A percentile compares a stretch with the other conserved stretches of the same genome.
phyloP scores from a whole-genome alignment of 2,888 invertebrate species.

The Cacoxenus indagator region DNA sequence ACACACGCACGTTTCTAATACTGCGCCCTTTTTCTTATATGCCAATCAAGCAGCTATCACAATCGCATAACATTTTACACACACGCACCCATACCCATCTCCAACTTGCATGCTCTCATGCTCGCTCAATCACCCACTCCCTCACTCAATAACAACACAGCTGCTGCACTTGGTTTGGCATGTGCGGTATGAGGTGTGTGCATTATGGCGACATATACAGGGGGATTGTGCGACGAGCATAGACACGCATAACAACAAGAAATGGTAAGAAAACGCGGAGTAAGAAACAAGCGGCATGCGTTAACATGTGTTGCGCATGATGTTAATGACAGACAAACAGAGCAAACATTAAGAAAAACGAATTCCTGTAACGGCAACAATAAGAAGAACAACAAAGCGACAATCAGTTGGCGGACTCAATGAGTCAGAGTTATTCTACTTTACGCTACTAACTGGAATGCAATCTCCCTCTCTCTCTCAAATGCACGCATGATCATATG shows the following conservation, averaged over 20 bases:
- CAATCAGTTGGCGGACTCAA: not conserved
- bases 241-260: not conserved
- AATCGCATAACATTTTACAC: not conserved
- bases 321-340: not conserved
- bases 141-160: not conserved
- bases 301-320: not conserved
- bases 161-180: conserved; percentile 26
- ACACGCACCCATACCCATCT: not conserved
- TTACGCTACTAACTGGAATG: not conserved
- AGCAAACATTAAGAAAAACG: not conserved
- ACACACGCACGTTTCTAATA: not conserved
- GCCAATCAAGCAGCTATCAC: not conserved
- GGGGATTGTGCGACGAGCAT: not conserved
- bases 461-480: not conserved
- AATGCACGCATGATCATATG: too few species aligned
- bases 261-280: not conserved
- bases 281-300: not conserved
- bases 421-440: not conserved
- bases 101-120: conserved; percentile 9
- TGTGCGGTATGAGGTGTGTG: conserved; percentile 16
- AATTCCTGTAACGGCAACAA: not conserved
- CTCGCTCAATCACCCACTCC: not conserved
- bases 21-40: not conserved
- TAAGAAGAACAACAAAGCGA: not conserved
- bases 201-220: not conserved